Conservation (phyloP, 1,140 invertebrate genomes). For the Drosophila sechellia region DNA sequence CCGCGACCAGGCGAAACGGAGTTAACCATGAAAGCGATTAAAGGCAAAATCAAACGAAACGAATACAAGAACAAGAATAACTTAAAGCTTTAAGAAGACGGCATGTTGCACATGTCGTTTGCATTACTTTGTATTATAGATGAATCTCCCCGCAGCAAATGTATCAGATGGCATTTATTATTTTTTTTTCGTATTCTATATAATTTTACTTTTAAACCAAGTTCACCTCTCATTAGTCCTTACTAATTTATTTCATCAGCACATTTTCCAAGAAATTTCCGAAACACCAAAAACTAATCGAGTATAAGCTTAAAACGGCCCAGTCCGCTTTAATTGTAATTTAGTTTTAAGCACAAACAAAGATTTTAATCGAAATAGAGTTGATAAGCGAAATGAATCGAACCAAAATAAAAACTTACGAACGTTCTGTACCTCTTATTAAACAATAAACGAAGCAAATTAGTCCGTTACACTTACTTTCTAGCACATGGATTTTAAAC, state of each 20-base stretch:
- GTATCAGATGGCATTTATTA: slow-evolving; percentile 65
- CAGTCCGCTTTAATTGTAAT: slow-evolving; percentile 60
- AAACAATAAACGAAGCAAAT: slow-evolving; percentile 54
- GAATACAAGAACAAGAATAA: slow-evolving; percentile 47
- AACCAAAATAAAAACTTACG: slow-evolving; percentile 26
- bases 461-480: slow-evolving; percentile 56
- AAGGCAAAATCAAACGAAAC: slow-evolving; percentile 36
- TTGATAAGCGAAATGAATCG: slow-evolving; percentile 38
- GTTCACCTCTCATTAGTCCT: slow-evolving; percentile 40
- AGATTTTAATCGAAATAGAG: slow-evolving; percentile 51
- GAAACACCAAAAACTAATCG: slow-evolving; percentile 49
- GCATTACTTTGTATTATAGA: slow-evolving; percentile 61
- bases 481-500: slow-evolving; percentile 56
- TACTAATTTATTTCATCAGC: slow-evolving; percentile 68
- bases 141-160: slow-evolving; percentile 55
- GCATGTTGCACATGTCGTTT: slow-evolving; percentile 29
- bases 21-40: slow-evolving; percentile 34
- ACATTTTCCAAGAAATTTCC: slow-evolving; percentile 32
- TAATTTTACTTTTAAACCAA: slow-evolving; percentile 29
- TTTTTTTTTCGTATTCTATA: slow-evolving; percentile 17
- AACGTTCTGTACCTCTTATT: slow-evolving; percentile 69
- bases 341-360: slow-evolving; percentile 52
- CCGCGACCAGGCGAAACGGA: slow-evolving; percentile 40
- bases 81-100: slow-evolving; percentile 68
- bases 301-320: slow-evolving; percentile 37